Conservation (phyloP, 2,113 vertebrate genomes). For the Carollia perspicillata region DNA sequence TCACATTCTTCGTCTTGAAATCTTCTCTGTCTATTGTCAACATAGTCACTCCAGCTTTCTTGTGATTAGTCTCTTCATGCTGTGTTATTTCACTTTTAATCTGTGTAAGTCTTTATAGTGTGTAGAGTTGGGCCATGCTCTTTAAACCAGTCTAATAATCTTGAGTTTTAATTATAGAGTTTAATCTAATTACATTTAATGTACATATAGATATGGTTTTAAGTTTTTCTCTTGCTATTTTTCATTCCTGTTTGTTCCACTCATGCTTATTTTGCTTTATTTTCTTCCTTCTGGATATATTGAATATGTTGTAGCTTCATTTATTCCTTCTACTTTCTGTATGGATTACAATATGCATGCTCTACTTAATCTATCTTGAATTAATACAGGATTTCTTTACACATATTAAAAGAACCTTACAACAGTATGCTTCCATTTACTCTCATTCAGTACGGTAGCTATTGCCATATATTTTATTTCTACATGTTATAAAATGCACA, state of each 20-base stretch:
- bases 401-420: neutral
- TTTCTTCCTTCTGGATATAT: neutral
- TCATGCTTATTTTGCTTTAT: neutral
- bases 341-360: neutral
- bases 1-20: neutral
- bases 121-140: neutral
- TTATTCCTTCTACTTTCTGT: neutral
- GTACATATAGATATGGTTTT: neutral
- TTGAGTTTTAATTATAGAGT: neutral
- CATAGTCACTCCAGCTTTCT: neutral
- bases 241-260: neutral
- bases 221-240: neutral
- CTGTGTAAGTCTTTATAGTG: neutral
- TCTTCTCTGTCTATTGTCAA: neutral
- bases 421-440: neutral
- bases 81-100: neutral
- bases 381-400: neutral
- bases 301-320: neutral
- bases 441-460: neutral
- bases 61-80: neutral
- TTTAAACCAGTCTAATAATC: neutral
- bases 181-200: neutral
- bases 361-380: neutral
- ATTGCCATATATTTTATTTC: neutral
- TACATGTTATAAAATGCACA: neutral